Percentiles rank a stretch among this genome's conserved stretches.
Evolutionary conservation across 2,888 invertebrate genomes (phyloP).

Genomic region (Lepas anatifera): DNA sequence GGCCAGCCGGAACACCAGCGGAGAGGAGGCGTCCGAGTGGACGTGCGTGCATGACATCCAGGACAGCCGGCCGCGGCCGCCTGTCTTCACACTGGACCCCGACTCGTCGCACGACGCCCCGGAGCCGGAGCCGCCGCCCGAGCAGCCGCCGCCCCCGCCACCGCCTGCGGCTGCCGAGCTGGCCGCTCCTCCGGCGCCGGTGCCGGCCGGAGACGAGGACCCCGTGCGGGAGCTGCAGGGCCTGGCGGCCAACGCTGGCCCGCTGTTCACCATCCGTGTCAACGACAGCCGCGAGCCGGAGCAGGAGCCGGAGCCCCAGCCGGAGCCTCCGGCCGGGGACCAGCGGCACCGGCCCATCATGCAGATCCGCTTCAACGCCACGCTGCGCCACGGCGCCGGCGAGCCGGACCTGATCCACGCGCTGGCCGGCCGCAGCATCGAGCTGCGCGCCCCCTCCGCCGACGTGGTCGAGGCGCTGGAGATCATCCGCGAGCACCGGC

Average conservation of each 20-base stretch:
- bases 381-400: constrained; percentile 5
- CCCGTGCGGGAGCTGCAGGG: constrained; percentile 9
- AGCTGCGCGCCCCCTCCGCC: constrained; percentile 37
- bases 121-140: not conserved
- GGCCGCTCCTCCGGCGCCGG: not conserved
- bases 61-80: constrained; percentile 33
- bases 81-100: not conserved
- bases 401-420: not conserved
- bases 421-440: constrained; percentile 30
- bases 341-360: constrained; percentile 17
- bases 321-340: not conserved
- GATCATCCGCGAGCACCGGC: constrained; percentile 43
- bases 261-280: constrained; percentile 8
- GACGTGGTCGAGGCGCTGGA: constrained; percentile 57
- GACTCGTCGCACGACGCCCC: not conserved
- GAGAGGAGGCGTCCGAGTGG: constrained; percentile 81
- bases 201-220: not conserved
- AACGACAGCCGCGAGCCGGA: not conserved
- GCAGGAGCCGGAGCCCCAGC: constrained; percentile 5
- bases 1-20: constrained; percentile 73
- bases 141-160: not conserved
- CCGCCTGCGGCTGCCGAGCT: not conserved
- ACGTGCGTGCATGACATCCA: constrained; percentile 90
- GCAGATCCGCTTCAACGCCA: constrained; percentile 22
- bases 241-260: not conserved